Evolutionary conservation across 1,140 invertebrate genomes (phyloP), one percentile per base, ranked within the genome.

Genomic region (Cotesia chilonis): DNA sequence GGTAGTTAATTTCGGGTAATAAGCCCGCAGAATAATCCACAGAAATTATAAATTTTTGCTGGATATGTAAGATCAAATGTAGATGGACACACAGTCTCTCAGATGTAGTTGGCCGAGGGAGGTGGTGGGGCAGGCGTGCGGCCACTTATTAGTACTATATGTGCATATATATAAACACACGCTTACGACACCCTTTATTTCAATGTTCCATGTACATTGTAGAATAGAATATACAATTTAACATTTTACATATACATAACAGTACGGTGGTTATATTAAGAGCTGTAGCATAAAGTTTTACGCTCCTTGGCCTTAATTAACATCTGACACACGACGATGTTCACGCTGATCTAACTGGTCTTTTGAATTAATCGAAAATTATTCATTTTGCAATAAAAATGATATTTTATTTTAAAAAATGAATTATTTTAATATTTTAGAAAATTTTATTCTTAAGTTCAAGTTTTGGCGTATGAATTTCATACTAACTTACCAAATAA

Each of bases 271-370:
- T 47, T 55, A 66, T 66, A 68, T 68, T 47, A 10, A 47, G 41
- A 68, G 57, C 28, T 67, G 38, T 65, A 12, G n/a, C 10, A 20
- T 4, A 51, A 71, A 78, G 79, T 84, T 84, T 84, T 84, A 81
- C 80, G 78, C 76, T 84, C 82, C 83, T 85, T 85, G 83, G 83
- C 82, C 83, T 85, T 85, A 85, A 85, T 85, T 85, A 85, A 83
- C 83, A 83, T 85, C 83, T 84, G 81, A 84, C 83, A 84, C 78
- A 77, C 80, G 81, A 60, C 47, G 61, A 83, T 82, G 78, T 78
- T 74, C 54, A 65, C 57, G 65, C 37, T 65, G n/a, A 65, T 68
- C 72, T 76, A 74, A 74, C 75, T 78, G 73, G 78, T 71, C 76
- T 75, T 38, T 65, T 4, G 6, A 57, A 20, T 47, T 17, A 65